phyloP scores from a whole-genome alignment of 2,797 vertebrate species.

The Harpagifer antarcticus region DNA sequence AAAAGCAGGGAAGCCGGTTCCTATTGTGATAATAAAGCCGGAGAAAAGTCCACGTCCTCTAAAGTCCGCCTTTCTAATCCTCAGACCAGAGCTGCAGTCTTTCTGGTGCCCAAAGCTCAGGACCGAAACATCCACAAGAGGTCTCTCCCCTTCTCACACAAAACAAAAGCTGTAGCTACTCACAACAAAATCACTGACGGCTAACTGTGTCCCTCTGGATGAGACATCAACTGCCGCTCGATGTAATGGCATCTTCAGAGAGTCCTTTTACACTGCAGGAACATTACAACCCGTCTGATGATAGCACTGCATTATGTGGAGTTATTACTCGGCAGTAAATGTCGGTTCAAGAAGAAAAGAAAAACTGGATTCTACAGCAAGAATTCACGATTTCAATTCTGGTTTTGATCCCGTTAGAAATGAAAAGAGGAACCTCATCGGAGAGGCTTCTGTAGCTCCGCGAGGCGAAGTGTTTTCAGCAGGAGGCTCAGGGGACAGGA shows the following conservation, averaged over 20 bases:
- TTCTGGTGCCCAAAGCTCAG: conserved; percentile 1
- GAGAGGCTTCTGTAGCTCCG: conserved; percentile 35
- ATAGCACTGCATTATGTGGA: background rate
- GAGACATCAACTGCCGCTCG: background rate
- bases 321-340: conserved; percentile 34
- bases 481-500: conserved; percentile 74
- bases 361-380: conserved; percentile 18
- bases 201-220: conserved; percentile 7
- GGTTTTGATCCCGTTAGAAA: conserved; percentile 40
- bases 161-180: background rate
- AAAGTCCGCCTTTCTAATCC: conserved; percentile 26
- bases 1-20: conserved; percentile 26
- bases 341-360: conserved; percentile 18
- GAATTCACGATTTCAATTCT: conserved; percentile 28
- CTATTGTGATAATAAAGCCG: conserved; percentile 22
- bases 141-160: conserved; percentile 21
- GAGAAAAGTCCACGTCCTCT: conserved; percentile 7
- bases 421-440: conserved; percentile 17
- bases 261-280: background rate
- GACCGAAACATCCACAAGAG: conserved; percentile 14
- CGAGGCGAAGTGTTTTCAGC: conserved; percentile 41
- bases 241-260: conserved; percentile 8
- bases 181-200: conserved; percentile 31
- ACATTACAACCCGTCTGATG: background rate
- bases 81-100: conserved; percentile 15